Base-by-base conservation (phyloP, 2,797 vertebrate species). In the Amblyopsis hoosieri region DNA sequence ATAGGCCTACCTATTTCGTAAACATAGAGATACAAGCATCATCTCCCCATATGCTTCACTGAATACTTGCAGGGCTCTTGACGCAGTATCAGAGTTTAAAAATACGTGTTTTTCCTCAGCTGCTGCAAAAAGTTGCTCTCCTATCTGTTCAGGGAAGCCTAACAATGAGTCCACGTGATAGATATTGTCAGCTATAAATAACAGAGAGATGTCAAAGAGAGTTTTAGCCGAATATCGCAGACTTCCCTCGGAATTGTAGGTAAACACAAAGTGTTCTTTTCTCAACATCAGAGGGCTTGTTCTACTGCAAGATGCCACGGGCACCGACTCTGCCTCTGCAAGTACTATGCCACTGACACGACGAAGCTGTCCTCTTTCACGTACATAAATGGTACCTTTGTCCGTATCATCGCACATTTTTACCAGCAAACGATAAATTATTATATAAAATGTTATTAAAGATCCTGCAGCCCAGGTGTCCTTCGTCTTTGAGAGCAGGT, bases 81-180 rank as follows among this genome's bases (percentile, higher is more conserved):
- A 74, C 29, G 95, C 95, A 0, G 93, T 83, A 8, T 92, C 91
- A 1, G 93, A 90, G 60, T 96, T 93, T 11, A 89, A 79, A 81
- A 99, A 99, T 33, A 94, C 94, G 4, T 93, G 94, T 54, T 94
- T 95, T 76, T 94, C 94, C 71, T 97, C 96, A 6, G 95, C 95
- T 2, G 95, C 94, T 50, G 92, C 90, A 65, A 99, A 99, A 2
- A 99, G 92, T 72, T 88, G 94, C 67, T 95, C 94, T 10, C 95
- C 98, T 76, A 99, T 94, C 87, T 98, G 96, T 62, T 98, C 98
- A 0, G 97, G 98, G 80, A 99, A 99, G 57, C 94, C 96, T 51
- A 95, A 89, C 75, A 99, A 84, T 0, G 97, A 99, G 71, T 99
- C 98, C 57, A 99, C 92, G 62, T 95, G 92, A 67, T 97, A 94